phyloP scores from a whole-genome alignment of 2,888 invertebrate species.

The Siphlonurus alternatus region DNA sequence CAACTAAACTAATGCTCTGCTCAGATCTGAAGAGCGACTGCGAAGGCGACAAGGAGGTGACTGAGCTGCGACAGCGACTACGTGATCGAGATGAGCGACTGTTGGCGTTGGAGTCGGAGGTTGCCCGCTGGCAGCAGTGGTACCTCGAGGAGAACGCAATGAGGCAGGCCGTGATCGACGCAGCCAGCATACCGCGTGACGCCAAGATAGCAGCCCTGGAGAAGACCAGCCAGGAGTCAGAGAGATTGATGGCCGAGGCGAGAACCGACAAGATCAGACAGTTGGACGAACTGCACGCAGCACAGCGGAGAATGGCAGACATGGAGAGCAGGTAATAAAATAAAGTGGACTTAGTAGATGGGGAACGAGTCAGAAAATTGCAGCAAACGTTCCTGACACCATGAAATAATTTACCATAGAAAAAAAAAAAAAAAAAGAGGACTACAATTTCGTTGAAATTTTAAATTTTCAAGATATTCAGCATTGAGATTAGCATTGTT shows the following conservation, averaged over 20 bases:
- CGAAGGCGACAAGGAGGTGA: slow-evolving; percentile 20
- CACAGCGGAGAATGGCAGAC: slow-evolving; percentile 72
- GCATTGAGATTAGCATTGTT: too few relatives aligned
- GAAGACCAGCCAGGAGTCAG: slow-evolving; percentile 67
- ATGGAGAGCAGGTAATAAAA: slow-evolving; percentile 68
- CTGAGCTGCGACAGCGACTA: slow-evolving; percentile 42
- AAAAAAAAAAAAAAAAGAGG: not conserved
- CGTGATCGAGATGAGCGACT: slow-evolving; percentile 53
- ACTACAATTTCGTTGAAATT: not conserved
- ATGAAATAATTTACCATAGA: too few relatives aligned
- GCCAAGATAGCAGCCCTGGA: slow-evolving; percentile 71
- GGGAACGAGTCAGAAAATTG: not conserved
- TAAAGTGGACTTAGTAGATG: slow-evolving; percentile 12
- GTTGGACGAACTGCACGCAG: slow-evolving; percentile 75
- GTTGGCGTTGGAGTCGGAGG: slow-evolving; percentile 59
- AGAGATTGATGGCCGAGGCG: slow-evolving; percentile 70
- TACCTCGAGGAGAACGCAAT: slow-evolving; percentile 67
- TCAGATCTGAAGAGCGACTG: not conserved
- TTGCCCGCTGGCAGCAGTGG: slow-evolving; percentile 72
- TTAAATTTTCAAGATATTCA: too few relatives aligned
- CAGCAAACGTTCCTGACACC: not conserved
- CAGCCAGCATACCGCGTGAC: slow-evolving; percentile 62
- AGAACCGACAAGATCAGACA: slow-evolving; percentile 71
- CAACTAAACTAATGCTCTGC: too few relatives aligned
- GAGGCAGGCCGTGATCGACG: slow-evolving; percentile 64